Evolutionary conservation across 92 coral and sea anemone genomes (phyloP), one percentile per base, ranked within the genome.

Genomic region (Actinernus sp.): DNA sequence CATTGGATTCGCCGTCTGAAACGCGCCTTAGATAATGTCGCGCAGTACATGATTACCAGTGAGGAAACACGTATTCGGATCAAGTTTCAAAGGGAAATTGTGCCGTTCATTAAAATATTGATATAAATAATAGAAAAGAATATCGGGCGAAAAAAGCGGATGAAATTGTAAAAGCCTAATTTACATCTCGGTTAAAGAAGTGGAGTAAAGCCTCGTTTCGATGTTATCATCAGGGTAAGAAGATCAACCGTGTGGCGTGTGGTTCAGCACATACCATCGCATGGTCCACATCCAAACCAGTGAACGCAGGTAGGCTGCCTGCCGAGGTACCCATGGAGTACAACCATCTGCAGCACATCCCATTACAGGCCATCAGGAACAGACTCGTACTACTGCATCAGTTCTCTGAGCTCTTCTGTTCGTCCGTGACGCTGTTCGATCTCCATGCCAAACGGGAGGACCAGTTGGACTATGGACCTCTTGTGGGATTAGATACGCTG

Each of bases 191-290:
- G n/a, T n/a, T n/a, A n/a, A n/a, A n/a, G n/a, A n/a, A n/a, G n/a
- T n/a, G n/a, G n/a, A n/a, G n/a, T n/a, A n/a, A n/a, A n/a, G n/a
- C n/a, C n/a, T n/a, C n/a, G n/a, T n/a, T n/a, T n/a, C n/a, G n/a
- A n/a, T n/a, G n/a, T n/a, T n/a, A n/a, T n/a, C n/a, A n/a, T 16
- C 58, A 94, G 98, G 97, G 95, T 59, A 94, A 91, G 37, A 92
- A 91, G 74, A 91, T 88, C 55, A 91, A 78, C 58, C 97, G 97
- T 10, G 98, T 94, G 58, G 98, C 98, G 6, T 94, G 98, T 54
- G 98, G 98, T 0, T 94, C 98, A 9, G 98, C 98, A 25, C 98
- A 94, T 67, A 91, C 98, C 11, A 83, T 94, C 50, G 98, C 98
- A 26, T 94, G 98, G 98, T 94, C 98, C 41, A 94, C 98, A 3